phyloP scores from a whole-genome alignment of 2,113 vertebrate genomes.

The Emydura subglobosa region DNA sequence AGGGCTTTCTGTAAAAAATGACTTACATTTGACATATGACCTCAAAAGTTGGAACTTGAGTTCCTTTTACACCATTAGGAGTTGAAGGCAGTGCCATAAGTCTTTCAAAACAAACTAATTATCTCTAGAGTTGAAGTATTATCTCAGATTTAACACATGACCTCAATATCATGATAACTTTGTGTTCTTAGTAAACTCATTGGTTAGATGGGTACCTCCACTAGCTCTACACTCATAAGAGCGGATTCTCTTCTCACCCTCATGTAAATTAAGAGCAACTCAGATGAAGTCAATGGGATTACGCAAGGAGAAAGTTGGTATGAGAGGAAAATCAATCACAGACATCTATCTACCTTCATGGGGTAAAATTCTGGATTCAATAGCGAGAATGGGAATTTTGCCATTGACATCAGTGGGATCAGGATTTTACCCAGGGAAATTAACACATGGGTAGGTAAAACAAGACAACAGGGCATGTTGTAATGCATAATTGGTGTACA shows the following conservation, averaged over 20 bases:
- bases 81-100: background rate
- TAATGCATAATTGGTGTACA: background rate
- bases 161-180: background rate
- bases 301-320: background rate
- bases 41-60: slow-evolving; percentile 3
- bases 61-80: slow-evolving; percentile 4
- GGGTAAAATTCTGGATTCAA: background rate
- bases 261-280: background rate
- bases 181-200: slow-evolving; percentile 2
- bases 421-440: background rate
- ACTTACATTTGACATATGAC: background rate
- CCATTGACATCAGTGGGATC: background rate
- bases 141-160: slow-evolving; percentile 2
- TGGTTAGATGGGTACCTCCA: background rate
- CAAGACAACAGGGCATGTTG: fast-evolving
- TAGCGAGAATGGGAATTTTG: background rate
- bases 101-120: slow-evolving; percentile 19
- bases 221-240: background rate
- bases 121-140: background rate
- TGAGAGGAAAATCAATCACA: background rate
- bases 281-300: background rate
- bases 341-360: background rate
- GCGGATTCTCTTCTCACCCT: background rate
- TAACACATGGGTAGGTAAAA: background rate
- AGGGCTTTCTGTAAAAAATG: slow-evolving; percentile 49